Base-by-base conservation (phyloP, 2,797 vertebrate genomes). In the Anomalospiza imberbis region DNA sequence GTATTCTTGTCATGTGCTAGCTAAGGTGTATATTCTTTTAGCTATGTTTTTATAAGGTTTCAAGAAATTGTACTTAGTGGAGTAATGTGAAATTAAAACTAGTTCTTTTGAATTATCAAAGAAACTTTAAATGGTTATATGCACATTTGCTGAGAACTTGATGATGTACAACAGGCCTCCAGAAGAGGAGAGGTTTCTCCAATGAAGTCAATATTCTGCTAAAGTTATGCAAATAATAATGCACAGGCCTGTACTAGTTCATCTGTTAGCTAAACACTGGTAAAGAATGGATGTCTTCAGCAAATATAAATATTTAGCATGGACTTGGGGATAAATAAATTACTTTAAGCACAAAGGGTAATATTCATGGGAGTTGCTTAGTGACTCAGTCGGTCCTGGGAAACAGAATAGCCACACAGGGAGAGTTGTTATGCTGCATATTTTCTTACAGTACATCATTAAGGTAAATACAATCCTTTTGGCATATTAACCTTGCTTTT, bases 381-480 rank as follows among this genome's bases (percentile, higher is more conserved):
- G 79, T 95, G 92, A 89, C 72, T 94, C 92, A 87, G 55, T 76
- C 57, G 81, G 58, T 67, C 72, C 75, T 89, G 89, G 82, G 93
- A 96, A 89, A 66, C 79, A 89, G 60, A 94, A 83, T 66, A 97
- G 88, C 78, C 54, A 31, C 67, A 77, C 9, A 77, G 61, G 67
- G 70, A 63, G 68, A 84, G 90, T 85, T 94, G 86, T 94, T 97
- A 94, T 95, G 68, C 89, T 93, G 62, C 94, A 93, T 95, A 92
- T 88, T 95, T 96, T 93, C 77, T 89, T 94, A 54, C 2, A 77
- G 70, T 93, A 85, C 87, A 92, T 95, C 81, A 95, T 93, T 92
- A 94, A 93, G 95, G 95, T 95, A 95, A 95, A 95, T 88, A 89
- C 70, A 90, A 93, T 83, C 78, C 68, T 91, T 93, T 55, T 93